Evolutionary conservation across 2,888 invertebrate species (phyloP), one percentile per base, ranked within the genome.

Genomic region (Urechis unicinctus): DNA sequence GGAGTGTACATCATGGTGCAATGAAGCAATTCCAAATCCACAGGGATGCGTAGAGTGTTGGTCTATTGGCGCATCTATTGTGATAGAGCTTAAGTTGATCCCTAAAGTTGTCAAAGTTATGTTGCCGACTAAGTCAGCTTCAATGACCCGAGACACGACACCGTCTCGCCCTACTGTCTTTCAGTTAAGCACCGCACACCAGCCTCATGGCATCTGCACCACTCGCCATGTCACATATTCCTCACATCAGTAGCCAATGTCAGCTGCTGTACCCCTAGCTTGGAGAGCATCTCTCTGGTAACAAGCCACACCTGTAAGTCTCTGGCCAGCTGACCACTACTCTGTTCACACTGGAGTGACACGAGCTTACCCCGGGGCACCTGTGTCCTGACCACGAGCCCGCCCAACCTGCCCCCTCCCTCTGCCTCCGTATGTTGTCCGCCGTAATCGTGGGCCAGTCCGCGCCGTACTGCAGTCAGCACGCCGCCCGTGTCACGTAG

Each of bases 271-370:
- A 53, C 41, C 3, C 41, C 21, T 13, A 55, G 55, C 24, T 36
- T 4, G 5, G 24, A 17, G 3, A 55, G 21, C 5, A 55, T 17
- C 24, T 5, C 21, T 21, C 3, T 4, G 3, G 30, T 51, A 3
- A 55, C 45, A 22, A 55, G 46, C 2, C 13, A 45, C 4, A 25
- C 6, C 36, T 42, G 24, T n/a, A 55, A 6, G 3, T 30, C 25
- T 22, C 29, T 9, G 17, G 43, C 29, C 36, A 56, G 31, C 17
- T 36, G 26, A 17, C 56, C 49, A 41, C 49, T 54, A 28, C 49
- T 53, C 17, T 41, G 44, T n/a, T 47, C 53, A 24, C 48, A 41
- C 41, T 56, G 56, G 5, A 56, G 48, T 21, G 4, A 3, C 3
- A 50, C 50, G 46, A 50, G 36, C 9, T 9, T 17, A 9, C 36